These are phyloP conservation scores for Trichonephila inaurata DNA, from an alignment of 1,140 invertebrate genomes.

Conservation along the genomic window DNA sequence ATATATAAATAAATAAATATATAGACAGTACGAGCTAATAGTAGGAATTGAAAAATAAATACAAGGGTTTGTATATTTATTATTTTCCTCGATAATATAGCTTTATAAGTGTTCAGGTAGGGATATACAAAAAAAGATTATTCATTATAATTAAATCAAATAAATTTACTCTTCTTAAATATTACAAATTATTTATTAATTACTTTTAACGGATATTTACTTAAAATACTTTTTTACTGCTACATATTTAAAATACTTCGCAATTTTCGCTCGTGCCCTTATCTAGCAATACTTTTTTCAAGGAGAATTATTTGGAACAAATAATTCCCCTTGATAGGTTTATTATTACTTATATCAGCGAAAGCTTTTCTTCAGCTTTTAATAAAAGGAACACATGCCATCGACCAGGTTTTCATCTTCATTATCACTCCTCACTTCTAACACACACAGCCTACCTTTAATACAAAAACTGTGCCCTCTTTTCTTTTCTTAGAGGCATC, in stretches of 20 bases:
- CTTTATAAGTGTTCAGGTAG: no score
- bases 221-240: not conserved
- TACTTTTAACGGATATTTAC: no score
- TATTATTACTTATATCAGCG: conserved; percentile 51
- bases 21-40: no score
- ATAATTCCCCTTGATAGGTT: conserved; percentile 57
- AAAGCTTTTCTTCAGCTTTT: conserved; percentile 42
- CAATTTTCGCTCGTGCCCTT: conserved; percentile 30
- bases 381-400: conserved; percentile 44
- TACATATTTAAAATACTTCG: not conserved
- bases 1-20: no score
- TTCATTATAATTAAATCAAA: no score
- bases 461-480: conserved; percentile 31
- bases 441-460: conserved; percentile 42
- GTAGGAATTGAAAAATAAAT: no score
- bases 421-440: not conserved
- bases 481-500: conserved; percentile 40
- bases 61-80: no score
- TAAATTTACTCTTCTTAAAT: no score
- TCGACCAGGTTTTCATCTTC: conserved; percentile 40
- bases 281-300: not conserved
- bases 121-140: no score
- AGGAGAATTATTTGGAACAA: not conserved
- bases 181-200: no score
- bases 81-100: no score